Evolutionary conservation across 2,797 vertebrate species (phyloP), one percentile per base, ranked within the genome.

Genomic region (Anolis apletophallus): DNA sequence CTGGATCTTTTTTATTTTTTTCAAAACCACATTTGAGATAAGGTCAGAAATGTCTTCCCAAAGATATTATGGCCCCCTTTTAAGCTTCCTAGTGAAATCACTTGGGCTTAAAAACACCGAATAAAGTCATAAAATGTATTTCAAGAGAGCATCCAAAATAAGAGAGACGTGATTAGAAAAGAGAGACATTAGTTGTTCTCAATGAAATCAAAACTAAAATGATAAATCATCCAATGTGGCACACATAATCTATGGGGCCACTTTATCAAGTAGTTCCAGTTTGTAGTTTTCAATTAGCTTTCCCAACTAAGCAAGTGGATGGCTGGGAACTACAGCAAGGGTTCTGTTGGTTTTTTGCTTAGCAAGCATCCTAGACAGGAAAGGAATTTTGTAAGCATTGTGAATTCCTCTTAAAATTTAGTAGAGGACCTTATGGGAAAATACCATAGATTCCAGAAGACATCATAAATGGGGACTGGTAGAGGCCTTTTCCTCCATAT

Each of bases 401-500:
- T 67, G 81, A 73, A 80, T 87, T 87, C 76, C 76, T 84, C 68
- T 87, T 73, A 74, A 87, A 84, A 84, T 87, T 61, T 87, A 83
- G 86, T 74, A 84, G 76, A 87, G 77, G 68, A 72, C 57, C 82
- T 84, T 80, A 87, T 87, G 81, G 81, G 86, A 84, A 87, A 87
- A 87, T 87, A 87, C 81, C 86, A 84, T 55, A 67, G 57, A 87
- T 87, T 87, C 81, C 86, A 87, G 82, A 74, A 87, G 76, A 84
- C 81, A 87, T 87, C 81, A 87, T 80, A 87, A 87, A 87, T 87
- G 46, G 55, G 55, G 68, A 73, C 86, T 72, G 69, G 67, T 83
- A 55, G 59, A 84, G 26, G 29, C 11, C 82, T 80, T 87, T 84
- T 67, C 46, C 76, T 87, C 76, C 59, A 84, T 80, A 80, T 87